phyloP scores from a whole-genome alignment of 2,797 vertebrate species.

The Hippoglossus hippoglossus region DNA sequence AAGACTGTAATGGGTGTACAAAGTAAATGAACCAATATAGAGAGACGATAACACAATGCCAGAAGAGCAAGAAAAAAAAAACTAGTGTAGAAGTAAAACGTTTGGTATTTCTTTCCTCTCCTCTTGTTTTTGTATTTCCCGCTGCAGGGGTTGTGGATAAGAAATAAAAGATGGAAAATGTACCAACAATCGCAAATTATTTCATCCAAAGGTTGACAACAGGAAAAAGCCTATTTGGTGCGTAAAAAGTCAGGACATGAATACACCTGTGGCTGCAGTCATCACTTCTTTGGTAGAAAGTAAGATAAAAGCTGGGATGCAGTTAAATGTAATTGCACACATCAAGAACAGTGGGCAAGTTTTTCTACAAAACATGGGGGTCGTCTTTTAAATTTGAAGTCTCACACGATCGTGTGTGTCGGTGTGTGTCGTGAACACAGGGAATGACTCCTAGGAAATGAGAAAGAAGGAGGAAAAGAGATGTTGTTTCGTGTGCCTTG shows the following conservation, averaged over 20 bases:
- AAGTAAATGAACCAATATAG: slow-evolving; percentile 1
- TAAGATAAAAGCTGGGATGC: slow-evolving; percentile 70
- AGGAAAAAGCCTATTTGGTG: slow-evolving; percentile 44
- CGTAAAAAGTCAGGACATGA: slow-evolving; percentile 54
- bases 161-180: slow-evolving; percentile 7
- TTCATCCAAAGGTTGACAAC: slow-evolving; percentile 43
- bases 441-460: slow-evolving; percentile 10
- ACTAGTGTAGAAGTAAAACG: slow-evolving; percentile 4
- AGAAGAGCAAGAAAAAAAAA: slow-evolving; percentile 10
- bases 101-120: slow-evolving; percentile 1
- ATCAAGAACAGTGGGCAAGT: slow-evolving; percentile 55
- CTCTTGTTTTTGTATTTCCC: not conserved
- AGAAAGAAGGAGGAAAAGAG: not conserved
- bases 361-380: slow-evolving; percentile 53
- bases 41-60: not conserved
- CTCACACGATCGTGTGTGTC: slow-evolving; percentile 3
- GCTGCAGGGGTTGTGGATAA: not conserved
- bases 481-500: slow-evolving; percentile 44
- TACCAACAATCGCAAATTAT: slow-evolving; percentile 28
- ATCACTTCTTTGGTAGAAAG: slow-evolving; percentile 59
- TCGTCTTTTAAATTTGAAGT: slow-evolving; percentile 45
- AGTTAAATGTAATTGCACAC: slow-evolving; percentile 79
- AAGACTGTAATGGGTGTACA: slow-evolving; percentile 33
- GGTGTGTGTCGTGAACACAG: slow-evolving; percentile 3
- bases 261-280: slow-evolving; percentile 65